A percentile compares a stretch with the other conserved stretches of the same genome.
These are phyloP conservation scores for Labrus mixtus DNA, from an alignment of 2,113 vertebrate species.

Conservation along the genomic window DNA sequence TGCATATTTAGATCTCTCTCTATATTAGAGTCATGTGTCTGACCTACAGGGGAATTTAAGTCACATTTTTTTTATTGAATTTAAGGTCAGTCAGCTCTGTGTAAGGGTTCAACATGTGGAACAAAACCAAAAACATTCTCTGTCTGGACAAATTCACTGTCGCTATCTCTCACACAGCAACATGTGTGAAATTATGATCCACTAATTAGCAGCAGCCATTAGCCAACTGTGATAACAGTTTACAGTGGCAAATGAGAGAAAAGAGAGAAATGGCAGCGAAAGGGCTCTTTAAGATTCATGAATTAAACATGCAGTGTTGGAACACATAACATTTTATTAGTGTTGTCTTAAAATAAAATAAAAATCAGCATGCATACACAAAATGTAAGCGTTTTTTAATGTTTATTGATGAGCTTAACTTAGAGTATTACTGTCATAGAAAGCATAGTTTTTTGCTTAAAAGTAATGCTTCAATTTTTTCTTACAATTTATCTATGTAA, in stretches of 20 bases:
- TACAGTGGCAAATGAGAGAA: conserved; percentile 2
- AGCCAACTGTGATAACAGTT: conserved; percentile 37
- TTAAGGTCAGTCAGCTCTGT: too few relatives aligned
- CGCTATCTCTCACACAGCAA: background rate
- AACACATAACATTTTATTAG: conserved; percentile 11
- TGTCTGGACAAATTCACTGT: background rate
- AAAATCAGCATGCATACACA: background rate
- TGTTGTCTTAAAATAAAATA: background rate
- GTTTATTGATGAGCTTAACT: too few relatives aligned
- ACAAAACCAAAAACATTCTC: background rate
- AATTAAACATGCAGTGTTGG: conserved; percentile 7
- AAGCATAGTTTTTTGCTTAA: too few relatives aligned
- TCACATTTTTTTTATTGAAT: too few relatives aligned
- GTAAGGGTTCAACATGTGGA: background rate
- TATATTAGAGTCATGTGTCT: too few relatives aligned
- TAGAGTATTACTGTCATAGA: too few relatives aligned
- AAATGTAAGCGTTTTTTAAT: background rate
- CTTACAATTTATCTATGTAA: background rate
- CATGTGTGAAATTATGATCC: conserved; percentile 9
- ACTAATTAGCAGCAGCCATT: conserved; percentile 49
- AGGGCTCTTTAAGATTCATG: background rate
- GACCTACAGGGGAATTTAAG: too few relatives aligned
- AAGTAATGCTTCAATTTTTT: too few relatives aligned
- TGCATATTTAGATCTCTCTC: too few relatives aligned
- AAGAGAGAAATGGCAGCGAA: background rate